Evolutionary conservation across 2,888 invertebrate species (phyloP), one percentile per base, ranked within the genome.

Genomic region (Colostygia pectinataria): DNA sequence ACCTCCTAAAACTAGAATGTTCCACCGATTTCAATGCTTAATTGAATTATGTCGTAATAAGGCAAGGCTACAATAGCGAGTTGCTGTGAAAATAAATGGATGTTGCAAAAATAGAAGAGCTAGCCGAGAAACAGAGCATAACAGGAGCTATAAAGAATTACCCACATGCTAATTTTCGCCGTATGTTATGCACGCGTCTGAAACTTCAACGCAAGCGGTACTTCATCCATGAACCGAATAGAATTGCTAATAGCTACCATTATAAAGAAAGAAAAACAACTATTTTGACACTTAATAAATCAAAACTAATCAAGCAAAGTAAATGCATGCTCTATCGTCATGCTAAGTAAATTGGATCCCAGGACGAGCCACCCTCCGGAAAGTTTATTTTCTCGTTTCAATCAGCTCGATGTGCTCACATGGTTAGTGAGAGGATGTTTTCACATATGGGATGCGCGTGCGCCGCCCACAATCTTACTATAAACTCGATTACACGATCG

Each of bases 401-500:
- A 53, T 51, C 50, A 34, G 33, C 50, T 47, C 49, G 31, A 64
- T 61, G 66, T 61, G 68, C 68, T 71, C 69, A 71, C 73, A 73
- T 74, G 71, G 72, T 79, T 79, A 79, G 73, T 69, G 65, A 82
- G 77, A 84, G 83, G 80, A 83, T 82, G 74, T 77, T 76, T 78
- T 82, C 85, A 78, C 80, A 80, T 79, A 77, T 80, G 81, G 82
- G 80, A 77, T 76, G 80, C 79, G 75, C 76, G 73, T 58, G 80
- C 74, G 61, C 80, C 86, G 84, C 87, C 89, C 88, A 83, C 85
- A 74, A 81, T 80, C 76, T 80, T 74, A 78, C 80, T 83, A 83
- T 81, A 86, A 86, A 88, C 84, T 86, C 83, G 85, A 88, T 89
- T 89, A 89, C 80, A 71, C 75, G 76, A 79, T 66, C 83, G 82